Evolutionary conservation across 2,113 vertebrate genomes (phyloP), one percentile per base, ranked within the genome.

Genomic region (Lates calcarifer): DNA sequence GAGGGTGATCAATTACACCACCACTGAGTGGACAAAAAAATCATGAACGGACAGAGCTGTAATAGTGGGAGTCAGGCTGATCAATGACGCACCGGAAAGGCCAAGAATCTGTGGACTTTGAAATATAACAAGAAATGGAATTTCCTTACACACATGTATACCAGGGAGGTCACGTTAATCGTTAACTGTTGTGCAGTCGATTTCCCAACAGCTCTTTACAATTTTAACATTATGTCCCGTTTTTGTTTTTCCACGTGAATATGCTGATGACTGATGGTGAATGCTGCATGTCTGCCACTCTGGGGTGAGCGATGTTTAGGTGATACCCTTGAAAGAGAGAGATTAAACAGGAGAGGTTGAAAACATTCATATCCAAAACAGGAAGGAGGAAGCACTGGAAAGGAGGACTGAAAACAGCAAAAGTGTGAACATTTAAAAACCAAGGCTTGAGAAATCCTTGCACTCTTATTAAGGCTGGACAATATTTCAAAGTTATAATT

Each of bases 311-410:
- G 5, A 45, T 0, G 1, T 26, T 60, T 14, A 28, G 11, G 37
- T 9, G 26, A 79, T 24, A 26, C 22, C n/a, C 41, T 39, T 35
- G 20, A 43, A 79, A 66, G 37, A 67, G 29, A 67, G 13, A 61
- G 3, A 13, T n/a, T n/a, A 37, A 12, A 57, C 11, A 55, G 26
- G 26, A 67, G 4, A 67, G 1, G 3, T 51, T 31, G 8, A 45
- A 56, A 77, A 80, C 58, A 86, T 81, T 77, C 13, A 65, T 61
- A 70, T 31, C 9, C 28, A 68, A 58, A 79, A 67, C 29, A 45
- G 24, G 11, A 29, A 33, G 4, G 12, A 58, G 39, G 64, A 81
- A 14, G 13, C 18, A 33, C 26, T 35, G 24, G 43, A 41, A 37
- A 28, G 6, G 33, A 39, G 12, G 9, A 49, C 8, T 26, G 22